Conservation (phyloP, 2,888 invertebrate genomes). For the Euphydryas editha region DNA sequence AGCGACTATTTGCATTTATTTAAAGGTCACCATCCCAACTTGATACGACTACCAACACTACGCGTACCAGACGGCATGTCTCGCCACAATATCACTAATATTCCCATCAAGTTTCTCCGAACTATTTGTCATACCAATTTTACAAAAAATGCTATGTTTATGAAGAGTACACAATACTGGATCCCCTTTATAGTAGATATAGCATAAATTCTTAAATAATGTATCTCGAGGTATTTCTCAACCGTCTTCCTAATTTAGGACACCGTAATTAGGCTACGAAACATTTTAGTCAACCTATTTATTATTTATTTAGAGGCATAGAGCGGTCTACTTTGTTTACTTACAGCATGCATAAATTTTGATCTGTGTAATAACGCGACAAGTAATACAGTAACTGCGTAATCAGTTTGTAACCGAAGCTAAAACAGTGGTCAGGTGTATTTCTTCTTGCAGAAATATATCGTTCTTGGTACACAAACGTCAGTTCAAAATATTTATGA, state of each 20-base stretch:
- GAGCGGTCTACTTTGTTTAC: slow-evolving; percentile 29
- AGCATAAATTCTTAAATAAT: background rate
- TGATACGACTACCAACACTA: too few relatives aligned
- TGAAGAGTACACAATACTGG: background rate
- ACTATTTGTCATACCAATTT: too few relatives aligned
- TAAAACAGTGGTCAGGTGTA: slow-evolving; percentile 32
- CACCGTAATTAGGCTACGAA: background rate
- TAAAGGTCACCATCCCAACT: too few relatives aligned
- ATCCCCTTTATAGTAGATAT: background rate
- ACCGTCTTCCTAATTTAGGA: background rate
- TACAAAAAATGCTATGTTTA: too few relatives aligned
- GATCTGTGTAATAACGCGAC: slow-evolving; percentile 34
- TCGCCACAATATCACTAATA: too few relatives aligned
- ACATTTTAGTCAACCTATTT: background rate
- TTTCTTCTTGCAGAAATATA: slow-evolving; percentile 31
- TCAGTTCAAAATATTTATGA: slow-evolving; percentile 22
- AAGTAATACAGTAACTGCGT: slow-evolving; percentile 27
- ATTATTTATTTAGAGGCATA: background rate
- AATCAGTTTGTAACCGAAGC: slow-evolving; percentile 34
- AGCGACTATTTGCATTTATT: too few relatives aligned
- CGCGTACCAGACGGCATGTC: too few relatives aligned
- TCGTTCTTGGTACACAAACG: slow-evolving; percentile 32
- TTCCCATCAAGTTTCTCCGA: too few relatives aligned
- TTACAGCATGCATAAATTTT: slow-evolving; percentile 38
- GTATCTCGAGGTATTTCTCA: background rate